Conservation (phyloP, 2,888 invertebrate species). For the Julus scandinavius region DNA sequence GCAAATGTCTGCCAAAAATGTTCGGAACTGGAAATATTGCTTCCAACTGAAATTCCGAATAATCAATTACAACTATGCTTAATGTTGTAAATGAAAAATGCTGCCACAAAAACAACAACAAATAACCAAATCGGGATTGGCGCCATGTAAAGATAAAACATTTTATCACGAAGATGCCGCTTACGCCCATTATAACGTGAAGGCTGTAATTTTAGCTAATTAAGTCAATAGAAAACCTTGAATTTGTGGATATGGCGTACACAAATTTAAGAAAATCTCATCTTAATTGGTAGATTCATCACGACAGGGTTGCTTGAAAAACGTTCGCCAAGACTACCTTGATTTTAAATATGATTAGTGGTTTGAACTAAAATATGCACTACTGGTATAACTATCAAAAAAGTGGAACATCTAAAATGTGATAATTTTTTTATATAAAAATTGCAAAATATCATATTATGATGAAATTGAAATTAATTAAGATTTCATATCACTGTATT, state of each 20-base stretch:
- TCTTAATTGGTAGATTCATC: neutral
- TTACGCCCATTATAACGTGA: neutral
- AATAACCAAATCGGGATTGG: neutral
- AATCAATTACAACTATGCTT: neutral
- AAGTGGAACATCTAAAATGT: too few species aligned
- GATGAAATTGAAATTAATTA: too few species aligned
- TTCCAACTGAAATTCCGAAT: neutral
- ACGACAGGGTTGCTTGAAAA: neutral
- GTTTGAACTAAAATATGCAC: too few species aligned
- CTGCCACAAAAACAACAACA: neutral
- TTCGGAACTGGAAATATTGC: neutral
- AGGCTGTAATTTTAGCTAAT: neutral
- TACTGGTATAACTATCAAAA: too few species aligned
- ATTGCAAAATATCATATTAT: too few species aligned
- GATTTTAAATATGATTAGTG: neutral
- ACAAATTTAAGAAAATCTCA: neutral
- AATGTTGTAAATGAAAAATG: neutral
- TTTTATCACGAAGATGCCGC: constrained; percentile 3
- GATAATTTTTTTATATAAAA: too few species aligned
- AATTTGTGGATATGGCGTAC: neutral
- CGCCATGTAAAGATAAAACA: neutral
- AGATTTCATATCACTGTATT: too few species aligned
- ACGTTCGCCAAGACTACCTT: neutral
- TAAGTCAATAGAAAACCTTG: neutral
- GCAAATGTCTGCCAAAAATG: neutral